These are phyloP conservation scores for Zaprionus inermis DNA, from an alignment of 1,140 invertebrate genomes.

Conservation along the genomic window DNA sequence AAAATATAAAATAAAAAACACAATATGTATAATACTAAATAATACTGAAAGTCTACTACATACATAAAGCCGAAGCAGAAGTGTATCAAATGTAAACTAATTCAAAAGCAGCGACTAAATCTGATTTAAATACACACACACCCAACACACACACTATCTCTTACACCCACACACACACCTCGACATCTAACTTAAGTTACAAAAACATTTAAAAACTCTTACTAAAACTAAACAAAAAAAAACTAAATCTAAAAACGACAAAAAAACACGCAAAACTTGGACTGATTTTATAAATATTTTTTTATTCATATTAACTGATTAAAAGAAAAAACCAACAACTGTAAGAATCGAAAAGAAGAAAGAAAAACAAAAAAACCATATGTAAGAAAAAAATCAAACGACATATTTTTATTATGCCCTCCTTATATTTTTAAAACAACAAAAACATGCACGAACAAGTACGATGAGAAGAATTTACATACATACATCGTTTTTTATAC, in stretches of 20 bases:
- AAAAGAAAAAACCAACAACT: slow-evolving; percentile 46
- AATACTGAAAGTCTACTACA: slow-evolving; percentile 31
- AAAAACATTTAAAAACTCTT: slow-evolving; percentile 36
- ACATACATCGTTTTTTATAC: slow-evolving; percentile 35
- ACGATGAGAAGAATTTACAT: slow-evolving; percentile 22
- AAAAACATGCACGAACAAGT: slow-evolving; percentile 13
- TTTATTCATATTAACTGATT: slow-evolving; percentile 71
- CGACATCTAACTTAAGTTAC: slow-evolving; percentile 63
- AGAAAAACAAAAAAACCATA: slow-evolving; percentile 40
- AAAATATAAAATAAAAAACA: slow-evolving; percentile 70
- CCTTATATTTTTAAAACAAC: slow-evolving; percentile 42
- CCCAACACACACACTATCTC: slow-evolving; percentile 30
- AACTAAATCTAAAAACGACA: slow-evolving; percentile 33
- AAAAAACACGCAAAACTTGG: slow-evolving; percentile 79
- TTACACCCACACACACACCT: slow-evolving; percentile 51
- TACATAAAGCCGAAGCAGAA: slow-evolving; percentile 43
- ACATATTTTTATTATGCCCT: slow-evolving; percentile 63
- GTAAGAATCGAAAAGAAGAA: slow-evolving; percentile 33
- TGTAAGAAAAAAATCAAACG: slow-evolving; percentile 45
- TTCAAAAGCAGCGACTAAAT: slow-evolving; percentile 56
- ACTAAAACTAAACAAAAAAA: slow-evolving; percentile 33
- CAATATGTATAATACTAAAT: slow-evolving; percentile 32
- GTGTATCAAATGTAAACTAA: slow-evolving; percentile 67
- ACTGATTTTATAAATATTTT: slow-evolving; percentile 83
- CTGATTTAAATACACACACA: slow-evolving; percentile 51